Base-by-base conservation (phyloP, 2,113 vertebrate genomes). In the Miniopterus natalensis region DNA sequence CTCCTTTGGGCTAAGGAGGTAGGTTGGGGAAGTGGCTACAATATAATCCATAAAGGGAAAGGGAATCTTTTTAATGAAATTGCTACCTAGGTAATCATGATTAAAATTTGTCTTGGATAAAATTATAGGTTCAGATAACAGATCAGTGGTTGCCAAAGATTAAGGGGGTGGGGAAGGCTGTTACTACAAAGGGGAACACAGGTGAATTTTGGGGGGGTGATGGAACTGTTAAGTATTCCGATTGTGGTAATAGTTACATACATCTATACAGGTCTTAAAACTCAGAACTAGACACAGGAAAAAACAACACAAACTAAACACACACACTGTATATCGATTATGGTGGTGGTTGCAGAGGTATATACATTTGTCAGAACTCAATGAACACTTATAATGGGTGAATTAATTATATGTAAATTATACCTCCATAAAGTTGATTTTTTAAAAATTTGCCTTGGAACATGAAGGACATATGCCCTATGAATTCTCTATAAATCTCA, bases 31-130 rank as follows among this genome's bases (percentile, higher is more conserved):
- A 65, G 27, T 49, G 8, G 47, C 36, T 45, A 66, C 27, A 49
- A 27, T 63, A 61, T 4, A 63, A 74, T 47, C 65, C 53, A 47
- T 63, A 66, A 45, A 71, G 27, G 66, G 40, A 84, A 85, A 53
- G 13, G 20, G 49, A 21, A 78, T 45, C 47, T 65, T 88, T 85
- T 91, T 51, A 70, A 83, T 66, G 51, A 93, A 89, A 63, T 77
- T 20, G 65, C 49, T 51, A 49, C 40, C 79, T 47, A 78, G 51
- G 63, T 40, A 63, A 57, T 45, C 61, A 47, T 73, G 71, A 79
- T 79, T 84, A 71, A 51, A 87, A n/a, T 42, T 79, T 68, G 55
- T 55, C 61, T 78, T 73, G 73, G 61, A 55, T 68, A 68, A n/a
- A 92, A 89, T 45, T 70, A 0, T 53, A 73, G 89, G 17, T 74